Percentiles rank a stretch among this genome's conserved stretches.
phyloP scores from a whole-genome alignment of 53 echinoderm and acorn worm genomes.

The Echinarachnius parma region DNA sequence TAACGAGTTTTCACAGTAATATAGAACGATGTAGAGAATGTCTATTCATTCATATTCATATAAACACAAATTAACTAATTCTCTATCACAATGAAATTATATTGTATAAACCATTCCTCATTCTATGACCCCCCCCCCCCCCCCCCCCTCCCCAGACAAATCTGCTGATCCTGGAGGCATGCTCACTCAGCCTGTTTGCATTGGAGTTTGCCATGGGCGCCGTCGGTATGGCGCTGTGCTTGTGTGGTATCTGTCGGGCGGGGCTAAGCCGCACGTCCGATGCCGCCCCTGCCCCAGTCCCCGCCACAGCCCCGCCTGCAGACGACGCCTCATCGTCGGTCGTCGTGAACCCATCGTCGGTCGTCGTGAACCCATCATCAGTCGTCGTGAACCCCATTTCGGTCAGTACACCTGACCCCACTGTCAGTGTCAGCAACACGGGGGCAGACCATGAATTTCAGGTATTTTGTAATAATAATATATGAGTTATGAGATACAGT shows the following conservation, averaged over 20 bases:
- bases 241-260: constrained; percentile 16
- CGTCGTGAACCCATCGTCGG: neutral
- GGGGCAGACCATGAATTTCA: too few relatives aligned
- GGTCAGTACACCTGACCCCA: neutral
- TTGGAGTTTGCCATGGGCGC: constrained; percentile 17
- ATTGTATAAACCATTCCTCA: too few relatives aligned
- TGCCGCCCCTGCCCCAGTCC: neutral
- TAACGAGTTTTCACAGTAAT: too few relatives aligned
- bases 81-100: too few relatives aligned
- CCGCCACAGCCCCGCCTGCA: neutral
- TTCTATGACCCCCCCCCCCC: too few relatives aligned
- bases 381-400: neutral
- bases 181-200: constrained; percentile 13
- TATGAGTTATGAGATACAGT: too few relatives aligned
- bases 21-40: too few relatives aligned
- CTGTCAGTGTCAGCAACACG: constrained; percentile 22
- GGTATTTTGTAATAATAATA: neutral
- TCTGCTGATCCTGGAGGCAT: constrained; percentile 26
- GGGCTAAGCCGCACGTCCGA: constrained; percentile 12
- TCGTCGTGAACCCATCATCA: neutral
- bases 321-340: neutral
- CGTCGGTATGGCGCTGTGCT: constrained; percentile 9
- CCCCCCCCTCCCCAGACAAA: neutral
- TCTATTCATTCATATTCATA: too few relatives aligned
- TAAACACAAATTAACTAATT: too few relatives aligned